Percentiles rank a stretch among this genome's conserved stretches.
Evolutionary conservation across 2,113 vertebrate species (phyloP).

Genomic region (Spheniscus mendiculus): DNA sequence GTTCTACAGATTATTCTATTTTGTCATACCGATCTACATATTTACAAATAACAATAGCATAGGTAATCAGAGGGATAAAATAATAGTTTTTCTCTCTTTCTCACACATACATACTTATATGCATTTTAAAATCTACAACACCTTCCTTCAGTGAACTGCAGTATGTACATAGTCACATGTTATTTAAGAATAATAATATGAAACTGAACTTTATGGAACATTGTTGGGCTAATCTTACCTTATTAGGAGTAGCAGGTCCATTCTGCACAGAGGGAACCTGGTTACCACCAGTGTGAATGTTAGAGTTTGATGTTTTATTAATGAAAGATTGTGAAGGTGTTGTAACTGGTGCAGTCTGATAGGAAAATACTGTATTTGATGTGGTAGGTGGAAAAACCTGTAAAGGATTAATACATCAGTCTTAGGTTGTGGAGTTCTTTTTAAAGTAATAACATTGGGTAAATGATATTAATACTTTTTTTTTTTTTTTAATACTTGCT

Average conservation of each 20-base stretch:
- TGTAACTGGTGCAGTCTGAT: constrained; percentile 77
- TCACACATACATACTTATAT: not conserved
- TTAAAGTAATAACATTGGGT: not conserved
- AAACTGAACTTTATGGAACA: not conserved
- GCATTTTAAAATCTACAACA: not conserved
- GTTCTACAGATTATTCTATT: not conserved
- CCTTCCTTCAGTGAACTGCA: not conserved
- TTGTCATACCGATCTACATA: not conserved
- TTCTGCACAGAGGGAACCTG: constrained; percentile 80
- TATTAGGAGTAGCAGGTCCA: constrained; percentile 75
- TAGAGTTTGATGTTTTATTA: constrained; percentile 74
- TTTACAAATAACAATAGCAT: not conserved
- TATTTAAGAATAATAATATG: not conserved
- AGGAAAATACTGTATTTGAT: constrained; percentile 74
- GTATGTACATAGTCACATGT: not conserved
- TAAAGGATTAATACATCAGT: not conserved
- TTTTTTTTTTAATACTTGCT: not conserved
- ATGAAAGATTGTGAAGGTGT: constrained; percentile 83
- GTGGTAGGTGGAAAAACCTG: constrained; percentile 86
- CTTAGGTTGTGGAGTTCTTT: not conserved
- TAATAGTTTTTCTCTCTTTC: not conserved
- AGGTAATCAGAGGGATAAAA: not conserved
- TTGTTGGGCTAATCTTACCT: constrained; percentile 74
- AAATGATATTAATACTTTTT: not conserved
- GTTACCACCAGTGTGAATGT: constrained; percentile 66